Evolutionary conservation across 2,888 invertebrate genomes (phyloP).

Genomic region (Lathronympha strigana): DNA sequence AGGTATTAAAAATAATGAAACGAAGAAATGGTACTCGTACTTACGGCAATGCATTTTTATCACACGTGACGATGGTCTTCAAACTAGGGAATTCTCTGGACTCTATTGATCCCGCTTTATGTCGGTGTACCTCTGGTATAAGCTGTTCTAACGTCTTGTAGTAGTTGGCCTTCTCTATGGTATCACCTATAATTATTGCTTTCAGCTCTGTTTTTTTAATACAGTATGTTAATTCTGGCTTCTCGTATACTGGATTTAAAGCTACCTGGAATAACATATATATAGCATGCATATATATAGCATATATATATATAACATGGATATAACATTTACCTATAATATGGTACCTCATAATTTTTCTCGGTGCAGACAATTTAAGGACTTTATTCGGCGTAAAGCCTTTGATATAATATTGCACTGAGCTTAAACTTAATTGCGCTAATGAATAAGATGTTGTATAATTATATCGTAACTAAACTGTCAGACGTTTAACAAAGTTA

Average conservation of each 20-base stretch:
- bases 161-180: conserved; percentile 87
- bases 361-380: no score
- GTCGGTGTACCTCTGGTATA: conserved; percentile 83
- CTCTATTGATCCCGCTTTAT: conserved; percentile 75
- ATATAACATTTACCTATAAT: no score
- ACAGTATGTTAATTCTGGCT: conserved; percentile 88
- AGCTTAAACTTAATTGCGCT: no score
- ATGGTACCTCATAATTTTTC: no score
- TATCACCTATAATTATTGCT: conserved; percentile 87
- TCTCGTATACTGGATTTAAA: conserved; percentile 91
- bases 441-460: no score
- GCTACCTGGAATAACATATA: conserved; percentile 83
- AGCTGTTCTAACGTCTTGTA: conserved; percentile 84
- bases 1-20: not conserved
- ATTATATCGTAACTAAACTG: no score
- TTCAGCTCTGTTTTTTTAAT: conserved; percentile 89
- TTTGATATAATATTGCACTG: no score
- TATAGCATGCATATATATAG: no score
- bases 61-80: conserved; percentile 81
- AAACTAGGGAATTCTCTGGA: conserved; percentile 80
- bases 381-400: no score
- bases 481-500: no score
- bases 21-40: conserved; percentile 49
- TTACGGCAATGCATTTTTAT: conserved; percentile 82
- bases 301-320: not conserved